Evolutionary conservation across 2,888 invertebrate genomes (phyloP).

Genomic region (Drosophila putrida): DNA sequence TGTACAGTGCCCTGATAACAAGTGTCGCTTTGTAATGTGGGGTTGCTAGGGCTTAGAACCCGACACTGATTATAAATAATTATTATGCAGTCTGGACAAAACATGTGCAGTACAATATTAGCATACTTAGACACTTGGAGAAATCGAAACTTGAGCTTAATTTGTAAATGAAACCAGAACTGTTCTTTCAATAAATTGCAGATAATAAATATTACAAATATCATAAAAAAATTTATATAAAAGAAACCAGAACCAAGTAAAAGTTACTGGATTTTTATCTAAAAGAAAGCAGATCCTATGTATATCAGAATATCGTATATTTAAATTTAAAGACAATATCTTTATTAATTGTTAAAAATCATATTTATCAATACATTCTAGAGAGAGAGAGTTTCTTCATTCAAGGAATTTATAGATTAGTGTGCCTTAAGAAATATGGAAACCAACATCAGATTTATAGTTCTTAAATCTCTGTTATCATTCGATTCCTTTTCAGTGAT

Average conservation of each 20-base stretch:
- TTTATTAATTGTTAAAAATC: not conserved
- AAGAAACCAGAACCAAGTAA: too few relatives aligned
- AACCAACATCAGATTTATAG: not conserved
- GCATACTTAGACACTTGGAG: conserved; percentile 30
- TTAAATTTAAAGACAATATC: not conserved
- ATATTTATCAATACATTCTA: too few relatives aligned
- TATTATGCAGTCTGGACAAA: conserved; percentile 51
- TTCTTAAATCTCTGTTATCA: not conserved
- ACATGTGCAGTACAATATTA: conserved; percentile 56
- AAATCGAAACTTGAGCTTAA: not conserved
- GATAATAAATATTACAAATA: too few relatives aligned
- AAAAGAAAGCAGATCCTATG: too few relatives aligned
- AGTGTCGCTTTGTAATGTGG: conserved; percentile 8
- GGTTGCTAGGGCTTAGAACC: conserved; percentile 54
- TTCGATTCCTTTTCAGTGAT: not conserved
- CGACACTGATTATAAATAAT: conserved; percentile 44
- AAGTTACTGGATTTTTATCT: too few relatives aligned
- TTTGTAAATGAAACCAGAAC: not conserved
- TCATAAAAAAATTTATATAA: too few relatives aligned
- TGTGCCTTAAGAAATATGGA: not conserved
- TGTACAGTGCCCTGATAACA: conserved; percentile 12
- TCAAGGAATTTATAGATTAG: too few relatives aligned
- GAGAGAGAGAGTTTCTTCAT: too few relatives aligned
- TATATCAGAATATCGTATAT: not conserved
- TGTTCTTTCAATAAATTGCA: not conserved